Evolutionary conservation across 2,888 invertebrate genomes (phyloP).

Genomic region (Drosophila pullipes): DNA sequence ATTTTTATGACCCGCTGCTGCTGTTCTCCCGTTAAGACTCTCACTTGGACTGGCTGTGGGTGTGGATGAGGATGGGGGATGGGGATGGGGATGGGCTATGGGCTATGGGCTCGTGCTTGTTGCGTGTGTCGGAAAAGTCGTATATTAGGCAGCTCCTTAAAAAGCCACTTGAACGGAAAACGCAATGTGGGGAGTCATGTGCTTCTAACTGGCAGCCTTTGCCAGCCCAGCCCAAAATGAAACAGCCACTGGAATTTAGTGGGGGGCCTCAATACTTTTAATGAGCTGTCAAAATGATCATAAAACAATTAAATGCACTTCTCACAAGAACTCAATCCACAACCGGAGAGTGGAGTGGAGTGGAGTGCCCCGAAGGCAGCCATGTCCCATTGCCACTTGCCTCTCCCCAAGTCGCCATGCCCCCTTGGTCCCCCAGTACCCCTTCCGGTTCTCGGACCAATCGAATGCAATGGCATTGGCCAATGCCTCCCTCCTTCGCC

Average conservation of each 20-base stretch:
- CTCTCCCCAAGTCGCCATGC: background rate
- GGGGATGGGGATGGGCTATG: background rate
- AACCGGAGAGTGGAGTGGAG: background rate
- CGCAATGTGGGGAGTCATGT: constrained; percentile 23
- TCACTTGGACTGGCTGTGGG: constrained; percentile 8
- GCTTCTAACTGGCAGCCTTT: background rate
- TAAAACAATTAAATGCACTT: constrained; percentile 81
- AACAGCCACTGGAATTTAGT: constrained; percentile 42
- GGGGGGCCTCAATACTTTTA: constrained; percentile 53
- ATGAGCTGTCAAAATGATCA: constrained; percentile 79
- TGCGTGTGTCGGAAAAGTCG: constrained; percentile 72
- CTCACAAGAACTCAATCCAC: constrained; percentile 31
- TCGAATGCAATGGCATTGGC: constrained; percentile 34
- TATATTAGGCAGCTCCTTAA: constrained; percentile 77
- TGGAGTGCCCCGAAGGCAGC: background rate
- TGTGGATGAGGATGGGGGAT: background rate
- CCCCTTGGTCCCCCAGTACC: background rate
- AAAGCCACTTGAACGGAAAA: constrained; percentile 64
- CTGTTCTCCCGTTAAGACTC: constrained; percentile 46
- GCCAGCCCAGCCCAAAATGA: constrained; percentile 8
- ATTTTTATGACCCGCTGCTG: constrained; percentile 70
- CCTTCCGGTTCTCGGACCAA: background rate
- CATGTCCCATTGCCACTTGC: constrained; percentile 9
- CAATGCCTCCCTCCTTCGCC: constrained; percentile 13
- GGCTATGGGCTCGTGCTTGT: constrained; percentile 33